Percentiles rank a stretch among this genome's conserved stretches.
These are phyloP conservation scores for Tachysurus vachellii DNA, from an alignment of 2,113 vertebrate species.

Conservation along the genomic window DNA sequence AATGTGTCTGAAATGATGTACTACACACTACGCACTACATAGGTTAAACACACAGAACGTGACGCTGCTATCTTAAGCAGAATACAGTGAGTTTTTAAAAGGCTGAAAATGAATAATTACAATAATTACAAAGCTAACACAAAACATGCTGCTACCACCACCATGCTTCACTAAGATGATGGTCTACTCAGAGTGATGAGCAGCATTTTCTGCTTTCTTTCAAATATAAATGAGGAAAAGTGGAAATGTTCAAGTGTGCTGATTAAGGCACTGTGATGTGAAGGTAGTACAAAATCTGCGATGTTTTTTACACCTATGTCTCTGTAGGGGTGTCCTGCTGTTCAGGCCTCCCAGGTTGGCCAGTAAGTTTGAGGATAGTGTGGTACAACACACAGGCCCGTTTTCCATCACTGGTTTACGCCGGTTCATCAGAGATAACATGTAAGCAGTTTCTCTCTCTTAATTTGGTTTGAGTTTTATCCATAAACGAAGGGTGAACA, in stretches of 20 bases:
- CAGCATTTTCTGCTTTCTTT: background rate
- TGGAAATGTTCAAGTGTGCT: background rate
- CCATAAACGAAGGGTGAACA: background rate
- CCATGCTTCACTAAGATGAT: background rate
- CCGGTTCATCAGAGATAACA: slow-evolving; percentile 73
- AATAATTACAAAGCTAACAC: background rate
- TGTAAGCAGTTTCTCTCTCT: slow-evolving; percentile 60
- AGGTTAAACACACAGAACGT: too few species aligned
- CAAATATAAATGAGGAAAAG: background rate
- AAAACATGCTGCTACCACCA: background rate
- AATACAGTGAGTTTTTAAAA: too few species aligned
- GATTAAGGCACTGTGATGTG: background rate
- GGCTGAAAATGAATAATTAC: too few species aligned
- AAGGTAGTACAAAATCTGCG: background rate
- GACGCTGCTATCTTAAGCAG: too few species aligned
- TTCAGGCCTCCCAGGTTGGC: slow-evolving; percentile 68
- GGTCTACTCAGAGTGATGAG: background rate
- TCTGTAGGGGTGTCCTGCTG: slow-evolving; percentile 65
- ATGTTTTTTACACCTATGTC: background rate
- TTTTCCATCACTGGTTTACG: slow-evolving; percentile 62
- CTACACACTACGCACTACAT: too few species aligned
- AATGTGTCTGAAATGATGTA: too few species aligned
- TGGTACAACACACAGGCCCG: slow-evolving; percentile 54
- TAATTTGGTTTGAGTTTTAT: background rate
- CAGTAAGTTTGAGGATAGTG: slow-evolving; percentile 69